phyloP scores from a whole-genome alignment of 2,888 invertebrate genomes.

The Frankliniella intonsa region DNA sequence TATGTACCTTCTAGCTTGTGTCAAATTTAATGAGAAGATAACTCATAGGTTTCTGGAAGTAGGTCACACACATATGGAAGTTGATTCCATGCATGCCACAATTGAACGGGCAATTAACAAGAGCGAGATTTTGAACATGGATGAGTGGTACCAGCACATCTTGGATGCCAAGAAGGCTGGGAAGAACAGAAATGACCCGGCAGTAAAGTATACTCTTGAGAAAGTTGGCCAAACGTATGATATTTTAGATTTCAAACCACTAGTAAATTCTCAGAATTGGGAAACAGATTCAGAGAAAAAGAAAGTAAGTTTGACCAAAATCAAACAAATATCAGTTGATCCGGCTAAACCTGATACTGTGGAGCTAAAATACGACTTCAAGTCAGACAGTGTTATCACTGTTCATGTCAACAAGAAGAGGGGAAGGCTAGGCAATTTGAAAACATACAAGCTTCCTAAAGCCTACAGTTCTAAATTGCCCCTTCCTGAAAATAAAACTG shows the following conservation, averaged over 20 bases:
- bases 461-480: not conserved
- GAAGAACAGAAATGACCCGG: not conserved
- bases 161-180: not conserved
- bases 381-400: not conserved
- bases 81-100: not conserved
- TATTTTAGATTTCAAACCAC: not conserved
- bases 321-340: not conserved
- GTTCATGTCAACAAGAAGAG: too few relatives aligned
- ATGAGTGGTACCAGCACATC: not conserved
- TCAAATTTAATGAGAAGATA: not conserved
- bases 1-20: not conserved
- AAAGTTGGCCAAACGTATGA: not conserved
- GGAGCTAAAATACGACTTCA: not conserved
- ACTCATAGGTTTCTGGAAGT: not conserved
- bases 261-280: not conserved
- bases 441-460: not conserved
- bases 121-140: not conserved
- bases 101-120: not conserved
- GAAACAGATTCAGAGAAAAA: not conserved
- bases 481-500: not conserved
- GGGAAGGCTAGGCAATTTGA: not conserved
- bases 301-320: not conserved
- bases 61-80: not conserved
- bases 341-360: not conserved
- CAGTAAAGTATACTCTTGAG: not conserved